These are phyloP conservation scores for Serripes groenlandicus DNA, from an alignment of 2,888 invertebrate genomes.

Conservation along the genomic window DNA sequence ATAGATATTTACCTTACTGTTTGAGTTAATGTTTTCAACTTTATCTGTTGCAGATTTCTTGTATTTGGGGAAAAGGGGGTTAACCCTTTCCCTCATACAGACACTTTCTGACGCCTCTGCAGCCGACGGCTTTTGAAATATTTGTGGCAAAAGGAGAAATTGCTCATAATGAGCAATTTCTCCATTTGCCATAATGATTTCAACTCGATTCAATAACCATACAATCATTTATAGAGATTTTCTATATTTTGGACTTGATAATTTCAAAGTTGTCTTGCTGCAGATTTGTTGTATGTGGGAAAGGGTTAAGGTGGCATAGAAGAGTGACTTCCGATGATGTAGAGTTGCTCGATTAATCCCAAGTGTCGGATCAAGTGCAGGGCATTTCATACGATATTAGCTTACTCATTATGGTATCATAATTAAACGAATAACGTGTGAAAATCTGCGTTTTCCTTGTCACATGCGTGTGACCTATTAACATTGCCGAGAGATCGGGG, in stretches of 20 bases:
- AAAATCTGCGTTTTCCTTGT: conserved; percentile 34
- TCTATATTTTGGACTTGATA: too few species aligned
- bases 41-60: too few species aligned
- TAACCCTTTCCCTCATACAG: too few species aligned
- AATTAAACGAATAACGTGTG: conserved; percentile 59
- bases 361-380: conserved; percentile 32
- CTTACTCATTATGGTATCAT: conserved; percentile 33
- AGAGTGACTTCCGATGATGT: conserved; percentile 40
- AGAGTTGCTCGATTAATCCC: conserved; percentile 43
- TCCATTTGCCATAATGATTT: neutral
- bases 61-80: too few species aligned
- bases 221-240: too few species aligned
- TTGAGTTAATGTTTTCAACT: too few species aligned
- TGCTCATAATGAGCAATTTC: neutral
- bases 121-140: too few species aligned
- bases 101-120: too few species aligned
- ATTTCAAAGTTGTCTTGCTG: too few species aligned
- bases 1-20: too few species aligned
- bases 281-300: too few species aligned
- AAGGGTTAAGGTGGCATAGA: conserved; percentile 36
- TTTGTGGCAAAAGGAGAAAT: neutral
- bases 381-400: conserved; percentile 33
- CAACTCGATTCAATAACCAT: too few species aligned
- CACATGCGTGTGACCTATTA: conserved; percentile 18
- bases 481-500: conserved; percentile 1